Conservation (phyloP, 2,113 vertebrate genomes). For the Tylochromis polylepis region DNA sequence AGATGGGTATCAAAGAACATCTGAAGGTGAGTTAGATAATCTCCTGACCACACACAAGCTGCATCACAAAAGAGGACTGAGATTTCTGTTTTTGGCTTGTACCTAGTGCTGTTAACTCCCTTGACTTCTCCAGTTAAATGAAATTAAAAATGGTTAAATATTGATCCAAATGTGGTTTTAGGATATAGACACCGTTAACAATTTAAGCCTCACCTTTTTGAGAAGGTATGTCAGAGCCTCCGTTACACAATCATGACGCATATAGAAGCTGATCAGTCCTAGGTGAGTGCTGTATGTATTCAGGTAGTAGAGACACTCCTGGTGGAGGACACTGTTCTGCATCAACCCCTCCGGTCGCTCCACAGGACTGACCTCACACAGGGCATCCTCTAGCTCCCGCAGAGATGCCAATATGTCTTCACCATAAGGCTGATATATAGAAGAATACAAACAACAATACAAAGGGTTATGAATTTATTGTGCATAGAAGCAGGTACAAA, state of each 20-base stretch:
- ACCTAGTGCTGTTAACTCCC: neutral
- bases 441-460: neutral
- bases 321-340: constrained; percentile 76
- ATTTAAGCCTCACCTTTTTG: constrained; percentile 77
- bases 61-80: neutral
- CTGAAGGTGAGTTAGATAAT: neutral
- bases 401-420: constrained; percentile 89
- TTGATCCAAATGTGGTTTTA: neutral
- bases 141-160: neutral
- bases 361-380: constrained; percentile 74
- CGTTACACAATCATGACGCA: constrained; percentile 84
- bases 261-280: constrained; percentile 87
- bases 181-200: neutral
- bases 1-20: neutral
- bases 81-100: neutral
- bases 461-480: neutral
- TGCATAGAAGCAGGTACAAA: neutral
- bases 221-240: constrained; percentile 86
- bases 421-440: constrained; percentile 6
- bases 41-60: neutral
- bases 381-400: constrained; percentile 81
- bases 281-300: constrained; percentile 87
- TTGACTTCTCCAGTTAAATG: neutral
- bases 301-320: constrained; percentile 92
- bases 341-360: constrained; percentile 76